Conservation (phyloP, 2,797 vertebrate genomes). For the Catharus ustulatus region DNA sequence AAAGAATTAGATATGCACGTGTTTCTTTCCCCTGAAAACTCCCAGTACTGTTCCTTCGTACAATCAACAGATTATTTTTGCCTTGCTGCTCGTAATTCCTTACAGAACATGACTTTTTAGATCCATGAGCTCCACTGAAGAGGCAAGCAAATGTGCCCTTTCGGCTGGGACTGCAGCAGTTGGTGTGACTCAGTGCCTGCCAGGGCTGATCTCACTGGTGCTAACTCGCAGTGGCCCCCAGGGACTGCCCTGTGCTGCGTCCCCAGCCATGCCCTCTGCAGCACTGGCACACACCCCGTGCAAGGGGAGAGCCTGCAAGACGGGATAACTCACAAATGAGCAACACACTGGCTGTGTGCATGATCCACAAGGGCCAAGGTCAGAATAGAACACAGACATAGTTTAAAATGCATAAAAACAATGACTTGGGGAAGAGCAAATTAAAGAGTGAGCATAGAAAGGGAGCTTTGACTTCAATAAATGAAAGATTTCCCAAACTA, state of each 20-base stretch:
- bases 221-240: accelerated
- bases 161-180: neutral
- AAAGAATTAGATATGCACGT: neutral
- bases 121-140: neutral
- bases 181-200: neutral
- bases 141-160: neutral
- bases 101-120: neutral
- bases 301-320: neutral
- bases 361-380: neutral
- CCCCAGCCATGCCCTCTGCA: neutral
- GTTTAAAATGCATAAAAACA: neutral
- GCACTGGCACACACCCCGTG: neutral
- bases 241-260: accelerated
- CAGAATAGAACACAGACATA: neutral
- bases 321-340: neutral
- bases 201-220: neutral
- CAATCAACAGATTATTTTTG: neutral
- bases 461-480: neutral
- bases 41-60: neutral
- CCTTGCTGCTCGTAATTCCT: neutral
- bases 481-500: neutral
- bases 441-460: neutral
- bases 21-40: neutral
- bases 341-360: accelerated
- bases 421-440: neutral